Percentiles rank a stretch among this genome's conserved stretches.
Conservation (phyloP, 2,797 vertebrate species). For the Urocyon cinereoargenteus region DNA sequence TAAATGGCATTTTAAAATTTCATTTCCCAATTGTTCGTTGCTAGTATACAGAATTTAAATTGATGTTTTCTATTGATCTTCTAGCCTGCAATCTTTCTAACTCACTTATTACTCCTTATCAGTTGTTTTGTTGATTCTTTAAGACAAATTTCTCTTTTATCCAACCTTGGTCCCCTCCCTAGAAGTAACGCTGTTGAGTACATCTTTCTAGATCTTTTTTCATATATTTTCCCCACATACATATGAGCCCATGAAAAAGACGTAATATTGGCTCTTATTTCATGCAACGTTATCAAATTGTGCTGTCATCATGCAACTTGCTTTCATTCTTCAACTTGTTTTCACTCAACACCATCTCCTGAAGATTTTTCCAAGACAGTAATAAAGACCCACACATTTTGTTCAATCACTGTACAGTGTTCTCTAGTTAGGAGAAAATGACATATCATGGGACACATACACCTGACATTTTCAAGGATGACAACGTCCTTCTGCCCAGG, state of each 20-base stretch:
- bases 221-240: not conserved
- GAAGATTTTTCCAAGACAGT: not conserved
- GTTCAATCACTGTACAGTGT: not conserved
- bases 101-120: not conserved
- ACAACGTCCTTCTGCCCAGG: not conserved
- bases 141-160: slow-evolving; percentile 25
- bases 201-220: not conserved
- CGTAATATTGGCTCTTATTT: not conserved
- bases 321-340: not conserved
- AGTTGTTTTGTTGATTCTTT: slow-evolving; percentile 1
- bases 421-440: not conserved
- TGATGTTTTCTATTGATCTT: slow-evolving; percentile 22
- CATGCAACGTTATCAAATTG: not conserved
- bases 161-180: not conserved
- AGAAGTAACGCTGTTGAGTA: not conserved
- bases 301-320: not conserved
- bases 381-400: not conserved
- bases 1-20: slow-evolving; percentile 4
- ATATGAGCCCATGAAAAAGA: not conserved
- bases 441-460: not conserved
- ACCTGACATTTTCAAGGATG: not conserved
- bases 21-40: not conserved
- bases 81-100: not conserved
- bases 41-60: slow-evolving; percentile 19
- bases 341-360: not conserved